Evolutionary conservation across 2,888 invertebrate species (phyloP), one percentile per base, ranked within the genome.

Genomic region (Lymantria monacha): DNA sequence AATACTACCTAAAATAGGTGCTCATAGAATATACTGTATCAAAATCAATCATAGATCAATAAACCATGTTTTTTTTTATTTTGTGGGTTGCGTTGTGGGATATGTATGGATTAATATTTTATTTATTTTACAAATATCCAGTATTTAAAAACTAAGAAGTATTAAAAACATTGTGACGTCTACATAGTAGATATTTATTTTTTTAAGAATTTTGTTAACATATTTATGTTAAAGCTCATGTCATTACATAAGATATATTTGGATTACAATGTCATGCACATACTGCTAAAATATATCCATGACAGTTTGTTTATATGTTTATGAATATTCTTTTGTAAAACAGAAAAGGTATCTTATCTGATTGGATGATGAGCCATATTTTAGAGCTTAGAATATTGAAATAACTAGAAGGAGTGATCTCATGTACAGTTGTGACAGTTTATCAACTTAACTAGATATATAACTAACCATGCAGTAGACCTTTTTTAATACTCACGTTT

Each of bases 31-130:
- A 33, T 8, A 33, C 7, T 33, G 33, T 33, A 33, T 37, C 30
- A 43, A 45, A 43, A 46, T 11, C 40, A 42, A 54, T 46, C 8
- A 15, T 47, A 40, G 22, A 44, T 46, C 31, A 46, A 51, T 54
- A 42, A 11, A 50, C 42, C 38, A 37, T 22, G 7, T 57, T 51
- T 55, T 33, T 46, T 46, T 41, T 59, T 44, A 48, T 56, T 33
- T 46, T 33, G 73, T 30, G 70, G 61, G 60, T 63, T 70, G 67
- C 69, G 67, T 72, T 73, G n/a, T n/a, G n/a, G n/a, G n/a, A n/a
- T n/a, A n/a, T n/a, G n/a, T n/a, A n/a, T n/a, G 66, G 63, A 67
- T 60, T 64, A 70, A 64, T 69, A 53, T 57, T 63, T 61, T 61
- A 52, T 66, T 52, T 22, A 60, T 63, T 59, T 48, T 57, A 51